Percentiles rank a stretch among this genome's conserved stretches.
These are phyloP conservation scores for Temnothorax ravouxi DNA, from an alignment of 2,888 invertebrate species.

Conservation along the genomic window DNA sequence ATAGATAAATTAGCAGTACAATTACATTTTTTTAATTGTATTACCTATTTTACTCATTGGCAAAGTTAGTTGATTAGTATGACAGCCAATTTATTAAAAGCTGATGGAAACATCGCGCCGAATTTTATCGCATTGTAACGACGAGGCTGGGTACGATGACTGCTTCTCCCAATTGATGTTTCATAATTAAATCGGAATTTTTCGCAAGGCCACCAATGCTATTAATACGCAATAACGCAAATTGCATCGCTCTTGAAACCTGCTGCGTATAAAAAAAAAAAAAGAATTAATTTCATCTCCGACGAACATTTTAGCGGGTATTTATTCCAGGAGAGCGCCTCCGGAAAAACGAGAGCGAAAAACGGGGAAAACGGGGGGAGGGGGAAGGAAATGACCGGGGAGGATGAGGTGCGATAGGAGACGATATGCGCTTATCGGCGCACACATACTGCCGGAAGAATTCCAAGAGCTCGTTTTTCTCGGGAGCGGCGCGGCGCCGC, in stretches of 20 bases:
- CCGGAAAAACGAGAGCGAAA: slow-evolving; percentile 26
- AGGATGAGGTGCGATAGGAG: slow-evolving; percentile 7
- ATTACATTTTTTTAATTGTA: not conserved
- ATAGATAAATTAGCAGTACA: not conserved
- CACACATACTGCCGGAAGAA: slow-evolving; percentile 60
- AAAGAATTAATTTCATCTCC: slow-evolving; percentile 48
- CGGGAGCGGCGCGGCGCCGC: slow-evolving; percentile 70
- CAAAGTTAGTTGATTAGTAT: not conserved
- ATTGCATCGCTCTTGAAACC: slow-evolving; percentile 41
- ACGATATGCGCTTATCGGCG: slow-evolving; percentile 46
- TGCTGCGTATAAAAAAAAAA: slow-evolving; percentile 1
- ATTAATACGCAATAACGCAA: slow-evolving; percentile 43
- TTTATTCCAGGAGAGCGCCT: slow-evolving; percentile 47
- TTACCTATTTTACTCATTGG: not conserved
- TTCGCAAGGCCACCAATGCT: slow-evolving; percentile 28
- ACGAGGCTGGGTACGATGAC: not conserved
- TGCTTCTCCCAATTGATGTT: slow-evolving; percentile 25
- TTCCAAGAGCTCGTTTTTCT: slow-evolving; percentile 75
- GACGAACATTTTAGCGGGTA: slow-evolving; percentile 42
- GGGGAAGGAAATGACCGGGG: not conserved
- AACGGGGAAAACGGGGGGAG: not conserved
- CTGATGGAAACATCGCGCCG: not conserved
- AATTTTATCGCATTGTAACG: slow-evolving; percentile 14
- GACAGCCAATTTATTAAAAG: slow-evolving; percentile 24
- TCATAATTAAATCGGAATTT: slow-evolving; percentile 34